Evolutionary conservation across 2,888 invertebrate genomes (phyloP), one percentile per base, ranked within the genome.

Genomic region (Papilio protenor): DNA sequence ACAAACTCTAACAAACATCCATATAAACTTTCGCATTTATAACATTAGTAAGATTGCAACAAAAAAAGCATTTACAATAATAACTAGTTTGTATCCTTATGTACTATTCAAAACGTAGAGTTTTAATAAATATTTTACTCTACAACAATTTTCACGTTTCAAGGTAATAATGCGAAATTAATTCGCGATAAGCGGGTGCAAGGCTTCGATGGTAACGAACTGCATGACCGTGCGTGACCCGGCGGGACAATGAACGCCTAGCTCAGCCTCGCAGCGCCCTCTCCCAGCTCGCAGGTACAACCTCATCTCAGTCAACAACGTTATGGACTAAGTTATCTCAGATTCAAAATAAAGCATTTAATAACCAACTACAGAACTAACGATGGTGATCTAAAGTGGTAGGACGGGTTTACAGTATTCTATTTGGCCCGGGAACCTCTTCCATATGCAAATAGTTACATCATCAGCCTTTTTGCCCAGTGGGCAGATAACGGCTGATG

Each of bases 221-320:
- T 45, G 74, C 10, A 49, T 78, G 82, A 81, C 82, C 82, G 81
- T 76, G 49, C 71, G 71, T 81, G 81, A 82, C 81, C 82, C 79
- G 47, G 21, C 76, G 70, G 82, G 79, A 80, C 82, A 77, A 78
- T 78, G 82, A 78, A 81, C 82, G 80, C 66, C 66, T 69, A 45
- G 66, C 45, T 2, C 66, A 18, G 14, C 72, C 61, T n/a, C 76
- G 23, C 59, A 59, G 45, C 57, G 27, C 27, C 23, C 55, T 21
- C 64, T 55, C 40, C 11, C 18, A 11, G 10, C 18, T 33, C 10
- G 64, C 66, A 16, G 40, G 33, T 69, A 69, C n/a, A 69, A 45
- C 45, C 66, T n/a, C 21, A 69, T 12, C 66, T 45, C 45, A 69
- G 12, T 12, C 8, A 66, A 45, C 21, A 45, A n/a, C 12, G 5